Percentiles rank a stretch among this genome's conserved stretches.
phyloP scores from a whole-genome alignment of 92 coral and sea anemone species.

The Galaxea fascicularis region DNA sequence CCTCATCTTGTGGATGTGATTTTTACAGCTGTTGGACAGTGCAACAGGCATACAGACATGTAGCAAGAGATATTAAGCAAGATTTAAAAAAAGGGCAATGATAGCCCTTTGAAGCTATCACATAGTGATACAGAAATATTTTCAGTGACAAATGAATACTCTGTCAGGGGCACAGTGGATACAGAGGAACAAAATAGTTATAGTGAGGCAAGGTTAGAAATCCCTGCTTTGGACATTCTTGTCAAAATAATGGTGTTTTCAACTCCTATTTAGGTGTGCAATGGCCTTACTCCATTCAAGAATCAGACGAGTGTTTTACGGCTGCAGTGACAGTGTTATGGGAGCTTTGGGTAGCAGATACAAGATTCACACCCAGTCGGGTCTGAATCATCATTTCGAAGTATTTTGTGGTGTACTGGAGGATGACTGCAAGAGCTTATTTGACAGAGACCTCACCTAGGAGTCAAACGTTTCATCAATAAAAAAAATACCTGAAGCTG shows the following conservation, averaged over 20 bases:
- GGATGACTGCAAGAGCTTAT: slow-evolving; percentile 56
- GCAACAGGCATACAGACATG: no score
- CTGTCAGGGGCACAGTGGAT: no score
- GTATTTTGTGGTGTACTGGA: slow-evolving; percentile 82
- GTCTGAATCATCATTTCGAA: slow-evolving; percentile 94
- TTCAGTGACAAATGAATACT: no score
- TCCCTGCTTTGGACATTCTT: no score
- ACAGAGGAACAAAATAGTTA: no score
- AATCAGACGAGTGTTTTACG: slow-evolving; percentile 92
- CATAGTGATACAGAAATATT: no score
- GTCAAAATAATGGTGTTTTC: not conserved
- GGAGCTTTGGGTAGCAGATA: slow-evolving; percentile 94
- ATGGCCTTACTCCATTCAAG: slow-evolving; percentile 97
- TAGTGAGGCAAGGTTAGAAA: no score
- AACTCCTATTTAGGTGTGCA: slow-evolving; percentile 82
- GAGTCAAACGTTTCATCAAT: not conserved
- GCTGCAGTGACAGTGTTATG: slow-evolving; percentile 46
- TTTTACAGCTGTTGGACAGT: not conserved
- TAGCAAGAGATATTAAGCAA: no score
- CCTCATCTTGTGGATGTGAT: not conserved
- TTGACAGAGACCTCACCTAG: not conserved
- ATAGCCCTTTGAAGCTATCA: no score
- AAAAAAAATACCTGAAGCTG: no score
- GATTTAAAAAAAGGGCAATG: no score
- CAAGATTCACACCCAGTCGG: slow-evolving; percentile 81